Percentiles rank a stretch among this genome's conserved stretches.
These are phyloP conservation scores for Bombus vancouverensis DNA, from an alignment of 1,140 invertebrate genomes.

Conservation along the genomic window DNA sequence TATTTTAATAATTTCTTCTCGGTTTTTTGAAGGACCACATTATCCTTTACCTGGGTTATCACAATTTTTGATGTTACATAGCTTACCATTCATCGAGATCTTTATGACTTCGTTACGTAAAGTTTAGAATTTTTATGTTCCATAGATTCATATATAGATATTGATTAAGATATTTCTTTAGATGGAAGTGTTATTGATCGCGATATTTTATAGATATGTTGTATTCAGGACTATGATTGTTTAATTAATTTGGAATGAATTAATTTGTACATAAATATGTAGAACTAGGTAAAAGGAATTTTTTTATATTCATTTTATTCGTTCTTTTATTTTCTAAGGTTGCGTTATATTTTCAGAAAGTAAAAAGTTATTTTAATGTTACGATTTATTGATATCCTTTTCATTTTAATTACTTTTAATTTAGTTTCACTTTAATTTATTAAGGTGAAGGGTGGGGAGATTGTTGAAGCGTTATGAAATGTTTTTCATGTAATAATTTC, in stretches of 20 bases:
- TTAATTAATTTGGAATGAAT: background rate
- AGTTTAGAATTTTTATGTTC: background rate
- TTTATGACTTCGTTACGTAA: background rate
- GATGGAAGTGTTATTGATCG: too few relatives aligned
- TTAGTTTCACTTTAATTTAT: background rate
- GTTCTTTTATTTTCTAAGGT: background rate
- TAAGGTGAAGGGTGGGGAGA: background rate
- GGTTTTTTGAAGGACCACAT: background rate
- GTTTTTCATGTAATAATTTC: background rate
- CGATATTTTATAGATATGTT: background rate
- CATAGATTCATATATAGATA: background rate
- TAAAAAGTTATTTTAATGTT: background rate
- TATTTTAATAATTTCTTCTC: constrained; percentile 37
- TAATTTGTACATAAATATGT: background rate
- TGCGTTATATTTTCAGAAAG: too few relatives aligned
- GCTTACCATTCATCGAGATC: background rate
- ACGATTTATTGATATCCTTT: background rate
- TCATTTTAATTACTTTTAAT: background rate
- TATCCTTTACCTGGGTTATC: background rate
- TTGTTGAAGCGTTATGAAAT: background rate
- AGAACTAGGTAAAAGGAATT: too few relatives aligned
- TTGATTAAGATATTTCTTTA: background rate
- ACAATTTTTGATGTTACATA: background rate
- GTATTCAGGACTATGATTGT: background rate
- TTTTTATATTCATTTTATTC: background rate